Conservation (phyloP, 2,113 vertebrate genomes). For the Labeo catla region DNA sequence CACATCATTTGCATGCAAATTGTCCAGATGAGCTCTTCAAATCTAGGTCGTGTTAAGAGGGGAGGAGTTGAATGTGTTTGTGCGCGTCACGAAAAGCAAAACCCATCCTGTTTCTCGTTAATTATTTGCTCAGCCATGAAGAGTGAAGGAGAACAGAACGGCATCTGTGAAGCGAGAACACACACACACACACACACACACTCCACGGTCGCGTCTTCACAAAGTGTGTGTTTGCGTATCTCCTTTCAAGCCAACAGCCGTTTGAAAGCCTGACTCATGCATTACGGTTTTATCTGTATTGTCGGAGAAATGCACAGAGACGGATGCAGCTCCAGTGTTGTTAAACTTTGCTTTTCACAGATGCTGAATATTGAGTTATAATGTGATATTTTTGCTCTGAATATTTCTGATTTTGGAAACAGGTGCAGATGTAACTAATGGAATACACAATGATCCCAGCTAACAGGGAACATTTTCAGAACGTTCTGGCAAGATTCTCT, state of each 20-base stretch:
- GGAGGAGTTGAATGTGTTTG: slow-evolving; percentile 33
- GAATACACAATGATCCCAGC: background rate
- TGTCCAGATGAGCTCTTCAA: slow-evolving; percentile 51
- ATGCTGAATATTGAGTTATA: background rate
- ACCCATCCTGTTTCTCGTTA: slow-evolving; percentile 14
- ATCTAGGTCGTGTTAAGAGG: slow-evolving; percentile 48
- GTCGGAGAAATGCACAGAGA: background rate
- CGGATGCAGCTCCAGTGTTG: background rate
- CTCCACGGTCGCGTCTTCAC: background rate
- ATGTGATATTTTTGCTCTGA: background rate
- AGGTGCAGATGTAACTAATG: background rate
- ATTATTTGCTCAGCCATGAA: slow-evolving; percentile 27
- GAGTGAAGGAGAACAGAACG: background rate
- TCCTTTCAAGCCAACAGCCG: slow-evolving; percentile 23
- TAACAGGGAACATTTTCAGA: background rate
- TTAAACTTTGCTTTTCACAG: slow-evolving; percentile 14
- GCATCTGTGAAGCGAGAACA: slow-evolving; percentile 14
- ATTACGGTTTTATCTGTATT: slow-evolving; percentile 3
- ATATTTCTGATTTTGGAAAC: background rate
- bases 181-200: slow-evolving; percentile 26
- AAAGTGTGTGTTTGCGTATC: slow-evolving; percentile 19
- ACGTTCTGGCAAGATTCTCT: background rate
- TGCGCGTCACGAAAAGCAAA: slow-evolving; percentile 32
- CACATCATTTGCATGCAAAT: slow-evolving; percentile 56
- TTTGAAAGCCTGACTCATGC: slow-evolving; percentile 6